A percentile compares a stretch with the other conserved stretches of the same genome.
These are phyloP conservation scores for Argyresthia albistria DNA, from an alignment of 2,888 invertebrate genomes.

Conservation along the genomic window DNA sequence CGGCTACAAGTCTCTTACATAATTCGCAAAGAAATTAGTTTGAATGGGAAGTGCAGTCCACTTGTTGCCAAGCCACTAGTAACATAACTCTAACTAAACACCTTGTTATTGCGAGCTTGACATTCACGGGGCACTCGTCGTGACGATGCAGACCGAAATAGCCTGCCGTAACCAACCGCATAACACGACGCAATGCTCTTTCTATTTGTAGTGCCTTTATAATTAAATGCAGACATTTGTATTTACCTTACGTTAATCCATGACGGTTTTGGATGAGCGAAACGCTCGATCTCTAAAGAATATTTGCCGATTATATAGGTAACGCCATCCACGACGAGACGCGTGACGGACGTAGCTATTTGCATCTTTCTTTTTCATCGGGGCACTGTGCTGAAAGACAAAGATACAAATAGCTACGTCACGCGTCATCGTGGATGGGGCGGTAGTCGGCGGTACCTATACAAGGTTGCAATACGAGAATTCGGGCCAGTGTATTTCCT, in stretches of 20 bases:
- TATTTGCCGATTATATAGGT: neutral
- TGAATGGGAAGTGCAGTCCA: conserved; percentile 37
- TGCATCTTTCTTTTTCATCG: too few relatives aligned
- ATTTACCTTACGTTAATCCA: conserved; percentile 44
- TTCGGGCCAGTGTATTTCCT: too few relatives aligned
- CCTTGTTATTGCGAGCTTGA: conserved; percentile 62
- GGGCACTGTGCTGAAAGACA: too few relatives aligned
- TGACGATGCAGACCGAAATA: conserved; percentile 62
- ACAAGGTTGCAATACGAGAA: too few relatives aligned
- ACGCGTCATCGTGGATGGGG: too few relatives aligned
- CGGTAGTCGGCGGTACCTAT: too few relatives aligned
- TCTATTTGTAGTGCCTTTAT: conserved; percentile 60
- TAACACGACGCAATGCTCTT: conserved; percentile 59
- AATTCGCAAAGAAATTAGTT: neutral
- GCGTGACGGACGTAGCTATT: too few relatives aligned
- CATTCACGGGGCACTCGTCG: conserved; percentile 58
- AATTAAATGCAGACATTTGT: conserved; percentile 59
- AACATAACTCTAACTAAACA: conserved; percentile 5
- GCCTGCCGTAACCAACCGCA: conserved; percentile 61
- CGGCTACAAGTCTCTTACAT: neutral
- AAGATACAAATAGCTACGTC: too few relatives aligned
- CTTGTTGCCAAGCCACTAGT: conserved; percentile 52
- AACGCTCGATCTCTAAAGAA: neutral
- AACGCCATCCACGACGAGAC: too few relatives aligned
- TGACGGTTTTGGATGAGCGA: conserved; percentile 16